A percentile compares a stretch with the other conserved stretches of the same genome.
Conservation (phyloP, 1,140 invertebrate species). For the Nasonia longicornis region DNA sequence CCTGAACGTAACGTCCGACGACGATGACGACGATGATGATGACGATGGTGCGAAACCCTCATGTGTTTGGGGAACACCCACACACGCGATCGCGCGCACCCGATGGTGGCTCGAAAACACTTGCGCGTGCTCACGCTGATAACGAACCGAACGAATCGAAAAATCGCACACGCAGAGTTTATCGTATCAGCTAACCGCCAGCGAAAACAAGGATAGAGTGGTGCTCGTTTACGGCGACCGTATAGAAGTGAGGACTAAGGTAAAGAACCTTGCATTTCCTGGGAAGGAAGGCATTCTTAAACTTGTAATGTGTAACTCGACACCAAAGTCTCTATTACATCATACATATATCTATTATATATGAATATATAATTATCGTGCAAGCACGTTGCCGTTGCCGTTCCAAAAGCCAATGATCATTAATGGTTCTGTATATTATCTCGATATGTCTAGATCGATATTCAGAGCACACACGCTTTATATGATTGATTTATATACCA, state of each 20-base stretch:
- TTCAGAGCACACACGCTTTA: slow-evolving; percentile 31
- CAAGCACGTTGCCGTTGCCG: slow-evolving; percentile 39
- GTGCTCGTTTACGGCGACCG: slow-evolving; percentile 73
- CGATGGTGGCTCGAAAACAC: neutral
- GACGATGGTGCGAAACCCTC: neutral
- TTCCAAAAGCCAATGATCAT: slow-evolving; percentile 35
- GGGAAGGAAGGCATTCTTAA: neutral
- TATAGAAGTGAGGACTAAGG: slow-evolving; percentile 71
- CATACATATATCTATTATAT: neutral
- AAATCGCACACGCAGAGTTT: slow-evolving; percentile 57
- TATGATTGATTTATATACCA: slow-evolving; percentile 7
- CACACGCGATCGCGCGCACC: neutral
- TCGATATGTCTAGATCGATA: slow-evolving; percentile 29
- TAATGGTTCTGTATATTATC: slow-evolving; percentile 9
- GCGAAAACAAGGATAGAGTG: slow-evolving; percentile 71
- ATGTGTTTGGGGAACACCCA: neutral
- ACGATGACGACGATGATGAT: neutral
- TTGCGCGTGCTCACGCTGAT: neutral
- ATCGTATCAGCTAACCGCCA: slow-evolving; percentile 67
- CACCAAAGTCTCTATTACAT: neutral
- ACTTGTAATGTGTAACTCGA: neutral
- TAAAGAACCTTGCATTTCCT: slow-evolving; percentile 31
- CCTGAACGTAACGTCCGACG: neutral
- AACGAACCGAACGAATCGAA: neutral
- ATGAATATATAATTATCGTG: neutral